Percentiles rank a stretch among this genome's conserved stretches.
Evolutionary conservation across 2,797 vertebrate species (phyloP).

Genomic region (Alcedo atthis): DNA sequence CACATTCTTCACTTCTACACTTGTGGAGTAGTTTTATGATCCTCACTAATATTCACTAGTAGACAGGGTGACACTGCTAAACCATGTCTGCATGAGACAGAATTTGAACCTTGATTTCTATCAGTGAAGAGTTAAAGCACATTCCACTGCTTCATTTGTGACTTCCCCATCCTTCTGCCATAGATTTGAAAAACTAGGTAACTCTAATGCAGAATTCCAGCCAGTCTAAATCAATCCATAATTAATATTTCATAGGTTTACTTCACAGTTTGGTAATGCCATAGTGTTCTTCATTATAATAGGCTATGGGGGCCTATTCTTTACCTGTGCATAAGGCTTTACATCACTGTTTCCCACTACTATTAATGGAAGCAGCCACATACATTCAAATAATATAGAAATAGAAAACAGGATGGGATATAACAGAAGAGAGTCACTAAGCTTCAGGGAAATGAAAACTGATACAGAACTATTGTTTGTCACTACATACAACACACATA

Average conservation of each 20-base stretch:
- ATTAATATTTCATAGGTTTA: slow-evolving; percentile 76
- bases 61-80: neutral
- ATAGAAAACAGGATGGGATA: neutral
- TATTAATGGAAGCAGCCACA: neutral
- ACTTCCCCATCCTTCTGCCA: neutral
- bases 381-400: neutral
- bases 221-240: slow-evolving; percentile 72
- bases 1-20: neutral
- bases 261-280: slow-evolving; percentile 39
- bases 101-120: neutral
- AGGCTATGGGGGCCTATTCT: neutral
- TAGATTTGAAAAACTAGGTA: slow-evolving; percentile 53
- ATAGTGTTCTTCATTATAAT: neutral
- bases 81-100: neutral
- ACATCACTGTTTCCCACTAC: neutral
- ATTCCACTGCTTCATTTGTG: neutral
- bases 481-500: neutral
- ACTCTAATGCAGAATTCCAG: slow-evolving; percentile 54
- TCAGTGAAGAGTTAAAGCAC: neutral
- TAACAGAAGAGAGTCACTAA: neutral
- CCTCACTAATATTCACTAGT: neutral
- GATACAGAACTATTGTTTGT: neutral
- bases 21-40: neutral
- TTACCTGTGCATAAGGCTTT: neutral
- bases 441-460: neutral